phyloP scores from a whole-genome alignment of 2,888 invertebrate genomes.

The Creontiades dilutus region DNA sequence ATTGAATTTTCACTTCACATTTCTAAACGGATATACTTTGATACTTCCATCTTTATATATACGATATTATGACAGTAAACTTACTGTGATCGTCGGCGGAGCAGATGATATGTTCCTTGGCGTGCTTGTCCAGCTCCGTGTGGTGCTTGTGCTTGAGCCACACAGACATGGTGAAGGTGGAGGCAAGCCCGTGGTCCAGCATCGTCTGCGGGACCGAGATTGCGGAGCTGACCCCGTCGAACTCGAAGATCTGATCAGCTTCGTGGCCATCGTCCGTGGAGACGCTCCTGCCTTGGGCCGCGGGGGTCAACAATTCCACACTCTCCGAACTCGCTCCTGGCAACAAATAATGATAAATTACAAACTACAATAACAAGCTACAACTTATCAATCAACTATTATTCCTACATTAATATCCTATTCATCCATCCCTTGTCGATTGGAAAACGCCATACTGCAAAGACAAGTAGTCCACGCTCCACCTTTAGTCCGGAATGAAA shows the following conservation, averaged over 20 bases:
- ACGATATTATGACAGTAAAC: constrained; percentile 78
- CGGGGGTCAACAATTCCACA: constrained; percentile 89
- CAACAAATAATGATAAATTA: constrained; percentile 67
- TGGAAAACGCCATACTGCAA: too few species aligned
- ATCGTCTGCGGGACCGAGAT: constrained; percentile 89
- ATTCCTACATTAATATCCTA: too few species aligned
- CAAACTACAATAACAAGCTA: too few species aligned
- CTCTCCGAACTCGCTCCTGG: constrained; percentile 88
- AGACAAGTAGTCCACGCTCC: too few species aligned
- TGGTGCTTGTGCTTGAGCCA: constrained; percentile 96
- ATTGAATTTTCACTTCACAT: too few species aligned
- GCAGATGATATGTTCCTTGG: constrained; percentile 97
- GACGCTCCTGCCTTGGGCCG: constrained; percentile 82
- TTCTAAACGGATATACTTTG: too few species aligned
- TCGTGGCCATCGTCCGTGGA: constrained; percentile 84
- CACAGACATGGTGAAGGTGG: constrained; percentile 93
- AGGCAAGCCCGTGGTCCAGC: constrained; percentile 87
- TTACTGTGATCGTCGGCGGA: constrained; percentile 98
- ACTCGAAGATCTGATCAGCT: constrained; percentile 95
- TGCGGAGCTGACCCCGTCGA: constrained; percentile 94
- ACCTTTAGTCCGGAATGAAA: too few species aligned
- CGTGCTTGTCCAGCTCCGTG: constrained; percentile 88
- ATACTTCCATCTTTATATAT: too few species aligned
- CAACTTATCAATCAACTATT: too few species aligned
- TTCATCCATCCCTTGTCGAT: too few species aligned